Percentiles rank a stretch among this genome's conserved stretches.
phyloP scores from a whole-genome alignment of 2,797 vertebrate species.

The Phataginus tricuspis region DNA sequence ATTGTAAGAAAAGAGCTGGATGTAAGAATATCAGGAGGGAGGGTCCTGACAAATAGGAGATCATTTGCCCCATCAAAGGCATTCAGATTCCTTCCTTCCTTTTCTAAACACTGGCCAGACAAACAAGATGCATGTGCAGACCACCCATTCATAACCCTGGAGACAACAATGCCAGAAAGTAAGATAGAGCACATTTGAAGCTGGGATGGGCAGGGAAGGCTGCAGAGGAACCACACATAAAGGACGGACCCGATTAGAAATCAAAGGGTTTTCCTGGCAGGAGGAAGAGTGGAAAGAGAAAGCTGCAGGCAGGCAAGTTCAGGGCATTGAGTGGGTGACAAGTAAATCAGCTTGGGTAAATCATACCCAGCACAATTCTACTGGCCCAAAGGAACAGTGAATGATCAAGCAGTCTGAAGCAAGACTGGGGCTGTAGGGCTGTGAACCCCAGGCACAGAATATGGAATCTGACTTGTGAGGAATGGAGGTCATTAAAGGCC shows the following conservation, averaged over 20 bases:
- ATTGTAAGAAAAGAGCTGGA: not conserved
- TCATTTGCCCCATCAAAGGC: not conserved
- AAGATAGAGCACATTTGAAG: not conserved
- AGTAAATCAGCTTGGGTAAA: not conserved
- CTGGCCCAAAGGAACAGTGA: not conserved
- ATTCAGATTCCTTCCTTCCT: not conserved
- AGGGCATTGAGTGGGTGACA: not conserved
- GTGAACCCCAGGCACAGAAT: not conserved
- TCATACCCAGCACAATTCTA: not conserved
- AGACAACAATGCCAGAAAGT: not conserved
- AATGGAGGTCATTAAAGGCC: not conserved
- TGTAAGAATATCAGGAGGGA: not conserved
- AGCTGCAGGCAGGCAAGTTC: not conserved
- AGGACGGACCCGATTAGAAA: not conserved
- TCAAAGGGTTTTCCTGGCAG: not conserved
- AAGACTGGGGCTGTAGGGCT: not conserved
- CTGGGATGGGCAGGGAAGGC: not conserved
- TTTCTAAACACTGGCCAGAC: not conserved
- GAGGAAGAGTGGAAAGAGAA: not conserved
- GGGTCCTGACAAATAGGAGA: not conserved
- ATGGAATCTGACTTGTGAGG: not conserved
- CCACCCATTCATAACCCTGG: not conserved
- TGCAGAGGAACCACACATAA: not conserved
- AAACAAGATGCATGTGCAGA: not conserved
- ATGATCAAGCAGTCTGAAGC: not conserved